Percentiles rank a stretch among this genome's conserved stretches.
Conservation (phyloP, 2,113 vertebrate species). For the Neolamprologus sp. region DNA sequence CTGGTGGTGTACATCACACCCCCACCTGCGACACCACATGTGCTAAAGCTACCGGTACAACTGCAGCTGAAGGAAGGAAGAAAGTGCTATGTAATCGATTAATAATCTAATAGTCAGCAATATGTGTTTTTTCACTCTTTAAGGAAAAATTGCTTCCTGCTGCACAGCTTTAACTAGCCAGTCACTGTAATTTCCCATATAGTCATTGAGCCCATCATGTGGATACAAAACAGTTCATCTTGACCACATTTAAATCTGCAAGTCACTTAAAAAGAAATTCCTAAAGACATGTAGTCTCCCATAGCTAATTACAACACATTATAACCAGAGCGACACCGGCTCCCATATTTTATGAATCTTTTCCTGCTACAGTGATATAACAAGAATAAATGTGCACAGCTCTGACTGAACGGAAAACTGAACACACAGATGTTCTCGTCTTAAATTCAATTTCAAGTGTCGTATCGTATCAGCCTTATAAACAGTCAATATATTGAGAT, state of each 20-base stretch:
- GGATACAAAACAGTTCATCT: neutral
- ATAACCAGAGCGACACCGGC: neutral
- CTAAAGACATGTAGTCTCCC: neutral
- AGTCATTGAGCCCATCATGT: neutral
- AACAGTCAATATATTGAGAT: neutral
- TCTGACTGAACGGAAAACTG: neutral
- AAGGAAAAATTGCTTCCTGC: neutral
- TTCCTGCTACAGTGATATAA: neutral
- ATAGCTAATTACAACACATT: neutral
- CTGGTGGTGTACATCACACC: neutral
- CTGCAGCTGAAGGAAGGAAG: neutral
- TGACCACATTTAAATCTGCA: neutral
- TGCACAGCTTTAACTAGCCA: neutral
- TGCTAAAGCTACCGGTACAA: neutral
- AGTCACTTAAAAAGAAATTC: conserved; percentile 9
- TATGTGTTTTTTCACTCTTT: neutral
- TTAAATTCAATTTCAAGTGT: neutral
- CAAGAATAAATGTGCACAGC: neutral
- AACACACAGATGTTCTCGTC: neutral
- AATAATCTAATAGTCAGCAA: neutral
- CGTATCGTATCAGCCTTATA: neutral
- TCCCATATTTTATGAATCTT: neutral
- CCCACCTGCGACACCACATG: neutral
- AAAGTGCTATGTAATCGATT: neutral
- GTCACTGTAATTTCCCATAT: neutral